Conservation (phyloP, 2,797 vertebrate species). For the Heterohyrax brucei region DNA sequence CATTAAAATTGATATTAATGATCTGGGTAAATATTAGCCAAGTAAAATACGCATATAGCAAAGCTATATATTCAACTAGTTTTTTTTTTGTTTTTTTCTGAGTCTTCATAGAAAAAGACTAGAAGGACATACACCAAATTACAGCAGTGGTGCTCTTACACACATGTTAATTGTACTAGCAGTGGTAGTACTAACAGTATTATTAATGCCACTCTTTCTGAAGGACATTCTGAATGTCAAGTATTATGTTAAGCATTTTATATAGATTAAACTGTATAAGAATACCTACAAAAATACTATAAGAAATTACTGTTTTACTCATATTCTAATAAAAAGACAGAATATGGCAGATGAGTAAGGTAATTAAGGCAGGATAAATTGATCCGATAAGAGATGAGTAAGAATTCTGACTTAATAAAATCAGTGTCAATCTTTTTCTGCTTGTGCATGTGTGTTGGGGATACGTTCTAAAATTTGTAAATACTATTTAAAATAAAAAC, state of each 20-base stretch:
- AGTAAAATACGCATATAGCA: background rate
- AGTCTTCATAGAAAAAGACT: background rate
- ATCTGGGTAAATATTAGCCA: slow-evolving; percentile 26
- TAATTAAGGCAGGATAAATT: background rate
- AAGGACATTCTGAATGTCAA: background rate
- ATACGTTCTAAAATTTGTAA: background rate
- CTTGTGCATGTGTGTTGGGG: fast-evolving
- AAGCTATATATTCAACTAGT: background rate
- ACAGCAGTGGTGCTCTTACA: background rate
- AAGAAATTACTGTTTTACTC: background rate
- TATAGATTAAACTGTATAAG: background rate
- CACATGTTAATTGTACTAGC: background rate
- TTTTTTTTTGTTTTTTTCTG: background rate
- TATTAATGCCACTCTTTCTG: slow-evolving; percentile 16
- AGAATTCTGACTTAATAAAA: background rate
- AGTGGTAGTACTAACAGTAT: background rate
- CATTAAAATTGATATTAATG: slow-evolving; percentile 66
- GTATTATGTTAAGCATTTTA: background rate
- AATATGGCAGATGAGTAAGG: background rate
- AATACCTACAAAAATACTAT: background rate
- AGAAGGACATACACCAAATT: background rate
- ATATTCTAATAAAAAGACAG: background rate
- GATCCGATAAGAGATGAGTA: background rate
- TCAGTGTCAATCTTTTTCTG: background rate
- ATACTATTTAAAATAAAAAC: background rate